Evolutionary conservation across 2,888 invertebrate species (phyloP).

Genomic region (Synanthedon andrenaeformis): DNA sequence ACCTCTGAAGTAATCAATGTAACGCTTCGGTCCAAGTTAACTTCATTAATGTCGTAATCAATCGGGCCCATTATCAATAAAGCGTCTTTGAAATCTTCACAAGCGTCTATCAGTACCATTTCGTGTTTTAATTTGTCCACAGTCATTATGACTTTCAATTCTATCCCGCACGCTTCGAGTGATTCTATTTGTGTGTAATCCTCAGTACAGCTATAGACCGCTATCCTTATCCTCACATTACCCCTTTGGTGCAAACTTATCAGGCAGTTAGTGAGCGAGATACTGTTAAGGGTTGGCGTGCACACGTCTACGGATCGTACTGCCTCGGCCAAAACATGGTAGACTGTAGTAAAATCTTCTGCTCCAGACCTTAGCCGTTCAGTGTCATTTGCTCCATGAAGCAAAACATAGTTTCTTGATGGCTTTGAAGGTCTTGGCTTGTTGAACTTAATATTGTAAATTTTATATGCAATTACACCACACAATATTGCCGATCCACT

Average conservation of each 20-base stretch:
- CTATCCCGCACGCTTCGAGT: constrained; percentile 28
- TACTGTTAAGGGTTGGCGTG: constrained; percentile 33
- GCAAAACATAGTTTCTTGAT: constrained; percentile 34
- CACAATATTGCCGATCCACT: constrained; percentile 17
- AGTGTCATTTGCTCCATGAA: constrained; percentile 34
- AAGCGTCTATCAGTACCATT: constrained; percentile 38
- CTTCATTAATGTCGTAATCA: constrained; percentile 26
- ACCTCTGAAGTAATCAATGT: constrained; percentile 38
- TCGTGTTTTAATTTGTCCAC: constrained; percentile 33
- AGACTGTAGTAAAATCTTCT: constrained; percentile 1
- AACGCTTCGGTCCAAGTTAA: constrained; percentile 29
- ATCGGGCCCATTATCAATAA: constrained; percentile 39
- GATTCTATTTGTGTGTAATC: constrained; percentile 19
- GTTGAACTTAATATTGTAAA: constrained; percentile 3
- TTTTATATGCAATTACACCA: constrained; percentile 11
- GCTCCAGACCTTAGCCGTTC: constrained; percentile 12
- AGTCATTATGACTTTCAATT: constrained; percentile 32
- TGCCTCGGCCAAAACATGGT: constrained; percentile 35
- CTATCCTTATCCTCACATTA: constrained; percentile 27
- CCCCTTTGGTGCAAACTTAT: constrained; percentile 24
- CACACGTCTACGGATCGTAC: constrained; percentile 36
- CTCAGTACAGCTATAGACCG: constrained; percentile 25
- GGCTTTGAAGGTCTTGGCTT: too few relatives aligned
- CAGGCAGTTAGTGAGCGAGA: constrained; percentile 31
- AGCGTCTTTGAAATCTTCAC: constrained; percentile 15